Base-by-base conservation (phyloP, 2,888 invertebrate species). In the Papilio protenor region DNA sequence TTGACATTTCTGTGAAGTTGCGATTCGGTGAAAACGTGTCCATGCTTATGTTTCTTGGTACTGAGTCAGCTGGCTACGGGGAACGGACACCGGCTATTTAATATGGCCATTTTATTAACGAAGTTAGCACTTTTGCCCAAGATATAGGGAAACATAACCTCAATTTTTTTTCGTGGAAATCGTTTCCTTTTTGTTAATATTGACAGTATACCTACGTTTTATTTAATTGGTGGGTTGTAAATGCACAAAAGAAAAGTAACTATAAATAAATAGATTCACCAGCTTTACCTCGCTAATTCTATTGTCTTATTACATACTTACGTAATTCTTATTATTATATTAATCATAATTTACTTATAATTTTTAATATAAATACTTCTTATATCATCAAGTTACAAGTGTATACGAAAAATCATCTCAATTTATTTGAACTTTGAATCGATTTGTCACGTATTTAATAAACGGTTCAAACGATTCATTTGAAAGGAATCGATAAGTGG, bases 21-120 rank as follows among this genome's bases (percentile, higher is more conserved):
- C 57, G 64, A n/a, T 78, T 78, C 78, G 72, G 27, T 76, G 76
- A 57, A 57, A 78, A 78, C n/a, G 33, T 45, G 64, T 69, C 52
- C 72, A 45, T 57, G 66, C 23, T 75, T 71, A 75, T 78, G 75
- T 66, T 78, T 78, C 78, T 76, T 10, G 55, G 78, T 78, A 78
- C 66, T 55, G 57, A 57, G 45, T 78, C 57, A 59, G 23, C 64
- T 73, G 66, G 45, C 66, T 74, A 77, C 77, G 21, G 33, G 45
- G 75, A 78, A 78, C 72, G 78, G n/a, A 16, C 75, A 55, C 23
- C 55, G 66, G 33, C 61, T 45, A 64, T 55, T 64, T 73, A 23
- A 21, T 59, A 75, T 71, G 49, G 64, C 71, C 64, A 47, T 73
- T 77, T 23, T 52, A 52, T 40, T 73, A 66, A 61, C 75, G 21